Evolutionary conservation across 2,888 invertebrate genomes (phyloP), one percentile per base, ranked within the genome.

Genomic region (Acronicta leporina): DNA sequence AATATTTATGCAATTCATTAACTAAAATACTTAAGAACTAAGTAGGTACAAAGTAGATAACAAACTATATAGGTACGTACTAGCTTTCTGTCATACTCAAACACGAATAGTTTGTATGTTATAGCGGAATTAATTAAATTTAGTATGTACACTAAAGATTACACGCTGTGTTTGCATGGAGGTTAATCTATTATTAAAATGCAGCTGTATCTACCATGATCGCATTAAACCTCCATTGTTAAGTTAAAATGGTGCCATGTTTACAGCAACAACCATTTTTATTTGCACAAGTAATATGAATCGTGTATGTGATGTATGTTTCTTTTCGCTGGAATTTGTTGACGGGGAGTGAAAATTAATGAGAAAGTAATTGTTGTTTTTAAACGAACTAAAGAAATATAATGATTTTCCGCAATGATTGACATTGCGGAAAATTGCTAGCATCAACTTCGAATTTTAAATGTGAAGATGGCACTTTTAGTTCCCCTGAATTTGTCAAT

Each of bases 141-240:
- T 81, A 33, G 82, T 87, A 87, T 90, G 83, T 90, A 87, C 87
- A 84, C 80, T 87, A 86, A 88, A 89, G 88, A 89, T 91, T 88
- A 89, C 87, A 87, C 77, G 81, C 78, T 77, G 54, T 87, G 88
- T 88, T 87, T 90, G 86, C 67, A 67, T 77, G 73, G 74, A 73
- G 86, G 87, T 87, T 89, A 88, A 91, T 90, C 83, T 87, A 89
- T 90, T 89, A 90, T 89, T 89, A 87, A 89, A 87, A 86, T 87
- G 84, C 85, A 89, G 82, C 83, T 87, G 86, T 84, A 88, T 80
- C 68, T 77, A 76, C 79, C 75, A 60, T 75, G 66, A 66, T 73
- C 66, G 68, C 74, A 77, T 78, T 79, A 79, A 80, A 70, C 67
- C 68, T 63, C 68, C 38, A 71, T 80, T 70, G 73, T 75, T 68